These are phyloP conservation scores for Diorhabda carinulata DNA, from an alignment of 1,140 invertebrate species.

Conservation along the genomic window DNA sequence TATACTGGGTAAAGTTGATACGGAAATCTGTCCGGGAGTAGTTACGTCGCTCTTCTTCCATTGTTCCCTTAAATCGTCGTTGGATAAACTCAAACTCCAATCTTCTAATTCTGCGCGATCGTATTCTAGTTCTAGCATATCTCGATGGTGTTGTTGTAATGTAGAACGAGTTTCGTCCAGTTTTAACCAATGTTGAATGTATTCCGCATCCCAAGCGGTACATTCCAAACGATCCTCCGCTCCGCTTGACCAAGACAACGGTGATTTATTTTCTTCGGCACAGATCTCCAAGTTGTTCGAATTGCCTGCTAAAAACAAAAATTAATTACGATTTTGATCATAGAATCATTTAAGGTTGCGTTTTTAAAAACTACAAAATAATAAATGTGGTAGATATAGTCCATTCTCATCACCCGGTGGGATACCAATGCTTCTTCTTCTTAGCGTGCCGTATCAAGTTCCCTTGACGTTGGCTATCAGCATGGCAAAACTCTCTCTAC, in stretches of 20 bases:
- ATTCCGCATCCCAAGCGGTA: conserved; percentile 67
- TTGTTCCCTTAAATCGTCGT: conserved; percentile 58
- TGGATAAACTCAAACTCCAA: conserved; percentile 71
- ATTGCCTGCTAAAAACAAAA: conserved; percentile 30
- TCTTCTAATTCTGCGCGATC: conserved; percentile 73
- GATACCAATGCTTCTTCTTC: too few relatives aligned
- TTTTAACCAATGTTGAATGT: conserved; percentile 70
- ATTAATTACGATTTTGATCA: too few relatives aligned
- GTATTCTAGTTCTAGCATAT: conserved; percentile 66
- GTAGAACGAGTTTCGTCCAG: conserved; percentile 65
- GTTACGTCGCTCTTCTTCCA: conserved; percentile 37
- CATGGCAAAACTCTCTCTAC: too few relatives aligned
- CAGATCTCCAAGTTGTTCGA: conserved; percentile 30
- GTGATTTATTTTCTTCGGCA: conserved; percentile 43
- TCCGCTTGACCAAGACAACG: conserved; percentile 55
- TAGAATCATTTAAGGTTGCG: too few relatives aligned
- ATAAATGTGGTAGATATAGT: too few relatives aligned
- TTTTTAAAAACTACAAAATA: too few relatives aligned
- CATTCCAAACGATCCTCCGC: conserved; percentile 55
- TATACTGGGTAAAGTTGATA: conserved; percentile 64
- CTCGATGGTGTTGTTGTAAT: conserved; percentile 62
- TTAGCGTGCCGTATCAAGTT: too few relatives aligned
- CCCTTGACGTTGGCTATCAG: too few relatives aligned
- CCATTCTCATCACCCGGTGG: too few relatives aligned
- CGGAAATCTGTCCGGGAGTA: conserved; percentile 53